Percentiles rank a stretch among this genome's conserved stretches.
Conservation (phyloP, 2,888 invertebrate species). For the Lasioglossum villosulum region DNA sequence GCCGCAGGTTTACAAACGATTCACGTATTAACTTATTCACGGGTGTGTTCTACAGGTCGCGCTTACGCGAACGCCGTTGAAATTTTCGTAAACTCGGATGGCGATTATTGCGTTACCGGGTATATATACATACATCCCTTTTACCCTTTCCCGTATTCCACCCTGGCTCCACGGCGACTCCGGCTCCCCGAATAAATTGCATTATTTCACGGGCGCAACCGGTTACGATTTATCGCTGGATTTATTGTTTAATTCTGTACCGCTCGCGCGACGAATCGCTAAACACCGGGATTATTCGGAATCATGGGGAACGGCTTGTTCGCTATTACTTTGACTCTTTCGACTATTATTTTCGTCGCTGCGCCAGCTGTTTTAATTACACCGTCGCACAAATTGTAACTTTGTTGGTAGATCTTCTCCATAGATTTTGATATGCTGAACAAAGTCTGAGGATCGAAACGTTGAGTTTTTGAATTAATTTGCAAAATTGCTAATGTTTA, state of each 20-base stretch:
- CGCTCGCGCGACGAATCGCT: constrained; percentile 5
- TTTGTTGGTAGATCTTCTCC: not conserved
- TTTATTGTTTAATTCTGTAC: constrained; percentile 38
- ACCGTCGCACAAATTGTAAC: not conserved
- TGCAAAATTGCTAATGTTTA: too few relatives aligned
- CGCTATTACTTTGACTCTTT: constrained; percentile 7
- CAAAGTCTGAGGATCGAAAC: too few relatives aligned
- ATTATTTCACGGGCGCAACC: constrained; percentile 17
- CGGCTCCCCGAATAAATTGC: not conserved
- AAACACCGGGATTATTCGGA: constrained; percentile 36
- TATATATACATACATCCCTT: not conserved
- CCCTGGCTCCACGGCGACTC: not conserved
- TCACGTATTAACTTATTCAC: constrained; percentile 26
- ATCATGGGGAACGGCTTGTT: constrained; percentile 25
- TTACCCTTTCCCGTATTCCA: not conserved
- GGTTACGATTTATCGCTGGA: constrained; percentile 31
- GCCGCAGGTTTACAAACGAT: constrained; percentile 8
- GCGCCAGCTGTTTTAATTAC: constrained; percentile 18
- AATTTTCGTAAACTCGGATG: constrained; percentile 29
- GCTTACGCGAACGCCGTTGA: not conserved
- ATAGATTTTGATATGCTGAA: not conserved
- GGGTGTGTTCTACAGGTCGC: not conserved
- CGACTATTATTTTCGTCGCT: constrained; percentile 28
- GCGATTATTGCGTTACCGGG: constrained; percentile 31
- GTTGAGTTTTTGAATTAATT: too few relatives aligned